Conservation (phyloP, 2,113 vertebrate species). For the Lamprologus ornatipinnis region DNA sequence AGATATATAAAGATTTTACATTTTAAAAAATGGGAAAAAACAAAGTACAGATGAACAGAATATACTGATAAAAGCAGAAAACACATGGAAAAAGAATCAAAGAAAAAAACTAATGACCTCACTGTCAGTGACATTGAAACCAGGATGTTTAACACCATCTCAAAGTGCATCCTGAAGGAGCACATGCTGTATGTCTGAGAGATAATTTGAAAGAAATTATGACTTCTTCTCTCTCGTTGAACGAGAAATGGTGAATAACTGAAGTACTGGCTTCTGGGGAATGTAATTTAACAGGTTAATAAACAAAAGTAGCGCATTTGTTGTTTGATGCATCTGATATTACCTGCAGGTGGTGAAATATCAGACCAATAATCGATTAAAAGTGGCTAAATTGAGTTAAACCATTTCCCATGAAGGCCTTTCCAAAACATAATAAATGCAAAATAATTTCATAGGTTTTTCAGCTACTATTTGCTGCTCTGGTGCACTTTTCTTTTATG, state of each 20-base stretch:
- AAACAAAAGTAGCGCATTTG: not conserved
- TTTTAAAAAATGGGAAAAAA: not conserved
- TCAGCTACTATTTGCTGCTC: not conserved
- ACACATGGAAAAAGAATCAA: not conserved
- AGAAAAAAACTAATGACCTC: not conserved
- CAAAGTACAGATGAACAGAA: not conserved
- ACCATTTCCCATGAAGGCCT: not conserved
- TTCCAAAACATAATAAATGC: not conserved
- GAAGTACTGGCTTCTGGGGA: not conserved
- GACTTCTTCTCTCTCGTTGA: not conserved
- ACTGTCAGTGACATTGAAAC: not conserved
- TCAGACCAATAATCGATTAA: not conserved
- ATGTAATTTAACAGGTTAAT: not conserved
- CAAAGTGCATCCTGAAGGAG: not conserved
- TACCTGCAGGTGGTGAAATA: not conserved
- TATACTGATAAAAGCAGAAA: not conserved
- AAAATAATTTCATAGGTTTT: not conserved
- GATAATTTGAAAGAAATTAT: not conserved
- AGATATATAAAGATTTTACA: not conserved
- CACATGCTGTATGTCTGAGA: not conserved
- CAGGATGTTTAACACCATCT: not conserved
- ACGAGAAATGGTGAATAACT: not conserved
- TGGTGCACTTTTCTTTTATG: not conserved
- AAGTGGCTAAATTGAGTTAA: not conserved
- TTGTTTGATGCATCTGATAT: not conserved